Percentiles rank a stretch among this genome's conserved stretches.
These are phyloP conservation scores for Ceratitis capitata DNA, from an alignment of 1,140 invertebrate genomes.

Conservation along the genomic window DNA sequence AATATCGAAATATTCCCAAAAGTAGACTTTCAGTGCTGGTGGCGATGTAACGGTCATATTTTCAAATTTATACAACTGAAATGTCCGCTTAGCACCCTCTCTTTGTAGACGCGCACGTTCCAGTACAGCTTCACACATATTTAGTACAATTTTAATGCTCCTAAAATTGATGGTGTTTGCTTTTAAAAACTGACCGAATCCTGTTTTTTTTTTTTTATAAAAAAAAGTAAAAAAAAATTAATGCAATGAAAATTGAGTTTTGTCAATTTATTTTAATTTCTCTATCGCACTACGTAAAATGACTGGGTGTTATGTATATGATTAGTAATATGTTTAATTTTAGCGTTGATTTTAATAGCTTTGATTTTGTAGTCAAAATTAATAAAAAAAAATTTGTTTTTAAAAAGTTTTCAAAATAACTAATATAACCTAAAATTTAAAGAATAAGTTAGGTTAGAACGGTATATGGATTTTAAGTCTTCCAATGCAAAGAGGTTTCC, in stretches of 20 bases:
- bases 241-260: not conserved
- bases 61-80: slow-evolving; percentile 45
- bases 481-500: too few relatives aligned
- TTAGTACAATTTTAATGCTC: not conserved
- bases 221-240: not conserved
- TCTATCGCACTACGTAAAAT: not conserved
- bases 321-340: too few relatives aligned
- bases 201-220: not conserved
- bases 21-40: slow-evolving; percentile 57
- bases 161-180: not conserved
- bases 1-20: slow-evolving; percentile 60
- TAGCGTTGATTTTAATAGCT: too few relatives aligned
- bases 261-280: not conserved
- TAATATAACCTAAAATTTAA: too few relatives aligned
- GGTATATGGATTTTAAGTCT: too few relatives aligned
- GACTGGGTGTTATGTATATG: too few relatives aligned
- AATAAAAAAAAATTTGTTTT: too few relatives aligned
- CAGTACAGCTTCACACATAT: slow-evolving; percentile 20
- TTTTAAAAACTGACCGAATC: not conserved
- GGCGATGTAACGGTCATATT: slow-evolving; percentile 54
- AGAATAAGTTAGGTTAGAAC: too few relatives aligned
- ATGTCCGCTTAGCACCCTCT: not conserved
- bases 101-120: not conserved
- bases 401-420: too few relatives aligned
- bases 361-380: too few relatives aligned